Evolutionary conservation across 2,888 invertebrate genomes (phyloP).

Genomic region (Pterobdella sp.): DNA sequence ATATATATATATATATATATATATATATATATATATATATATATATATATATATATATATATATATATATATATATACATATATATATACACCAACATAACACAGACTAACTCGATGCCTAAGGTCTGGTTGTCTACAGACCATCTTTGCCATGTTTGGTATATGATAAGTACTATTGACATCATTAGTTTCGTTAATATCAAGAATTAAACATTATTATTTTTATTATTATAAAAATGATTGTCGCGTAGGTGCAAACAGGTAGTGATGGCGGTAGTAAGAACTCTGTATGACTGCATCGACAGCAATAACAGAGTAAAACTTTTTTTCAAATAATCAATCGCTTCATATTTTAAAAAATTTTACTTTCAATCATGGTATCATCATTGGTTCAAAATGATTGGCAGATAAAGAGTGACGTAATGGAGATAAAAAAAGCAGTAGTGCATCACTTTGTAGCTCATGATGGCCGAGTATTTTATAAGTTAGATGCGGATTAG

Average conservation of each 20-base stretch:
- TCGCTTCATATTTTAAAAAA: too few relatives aligned
- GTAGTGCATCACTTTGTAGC: neutral
- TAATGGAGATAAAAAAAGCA: neutral
- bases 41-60: constrained; percentile 5
- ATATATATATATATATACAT: constrained; percentile 10
- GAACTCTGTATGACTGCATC: constrained; percentile 73
- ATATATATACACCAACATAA: neutral
- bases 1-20: constrained; percentile 20
- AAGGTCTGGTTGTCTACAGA: constrained; percentile 79
- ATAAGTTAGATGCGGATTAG: too few relatives aligned
- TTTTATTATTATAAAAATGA: neutral
- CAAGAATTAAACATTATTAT: constrained; percentile 8
- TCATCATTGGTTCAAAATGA: too few relatives aligned
- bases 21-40: constrained; percentile 7
- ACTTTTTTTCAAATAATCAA: too few relatives aligned
- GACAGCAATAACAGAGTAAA: too few relatives aligned
- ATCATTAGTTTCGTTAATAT: neutral
- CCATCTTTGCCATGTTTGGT: constrained; percentile 86
- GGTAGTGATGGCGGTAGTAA: constrained; percentile 67
- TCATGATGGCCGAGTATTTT: neutral
- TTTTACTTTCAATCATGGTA: too few relatives aligned
- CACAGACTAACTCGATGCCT: constrained; percentile 67
- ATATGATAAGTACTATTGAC: constrained; percentile 45
- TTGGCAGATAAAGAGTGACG: constrained; percentile 36
- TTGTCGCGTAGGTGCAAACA: constrained; percentile 59